phyloP scores from a whole-genome alignment of 2,888 invertebrate species.

The Ethmia dodecea region DNA sequence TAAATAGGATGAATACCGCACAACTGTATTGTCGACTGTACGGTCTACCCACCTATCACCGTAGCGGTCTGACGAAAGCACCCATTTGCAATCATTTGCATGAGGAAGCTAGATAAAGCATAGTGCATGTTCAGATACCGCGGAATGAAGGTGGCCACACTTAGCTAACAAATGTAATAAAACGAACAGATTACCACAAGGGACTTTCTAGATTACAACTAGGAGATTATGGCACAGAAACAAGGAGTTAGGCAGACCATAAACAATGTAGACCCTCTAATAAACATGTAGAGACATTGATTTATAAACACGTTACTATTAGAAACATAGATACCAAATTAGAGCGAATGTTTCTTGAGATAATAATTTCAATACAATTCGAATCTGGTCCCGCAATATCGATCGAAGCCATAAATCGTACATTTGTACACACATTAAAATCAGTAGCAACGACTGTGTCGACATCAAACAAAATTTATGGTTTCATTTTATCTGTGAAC shows the following conservation, averaged over 20 bases:
- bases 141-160: conserved; percentile 38
- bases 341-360: conserved; percentile 24
- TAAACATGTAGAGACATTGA: conserved; percentile 20
- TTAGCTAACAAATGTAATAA: conserved; percentile 15
- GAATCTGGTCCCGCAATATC: conserved; percentile 31
- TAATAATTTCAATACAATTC: conserved; percentile 32
- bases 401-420: conserved; percentile 41
- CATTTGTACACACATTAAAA: conserved; percentile 42
- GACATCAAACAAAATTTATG: conserved; percentile 50
- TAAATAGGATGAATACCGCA: neutral
- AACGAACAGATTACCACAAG: conserved; percentile 2
- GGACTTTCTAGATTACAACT: neutral
- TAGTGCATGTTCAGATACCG: conserved; percentile 37
- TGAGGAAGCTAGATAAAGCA: conserved; percentile 56
- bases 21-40: conserved; percentile 8
- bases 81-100: conserved; percentile 62
- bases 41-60: conserved; percentile 19
- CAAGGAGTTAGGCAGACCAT: neutral
- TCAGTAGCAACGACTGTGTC: conserved; percentile 46
- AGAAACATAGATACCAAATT: conserved; percentile 28
- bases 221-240: no score
- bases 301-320: conserved; percentile 18
- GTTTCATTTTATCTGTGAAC: conserved; percentile 39
- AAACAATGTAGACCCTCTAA: neutral
- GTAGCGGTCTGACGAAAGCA: conserved; percentile 39